phyloP scores from a whole-genome alignment of 2,888 invertebrate species.

The Epistrophella euchroma region DNA sequence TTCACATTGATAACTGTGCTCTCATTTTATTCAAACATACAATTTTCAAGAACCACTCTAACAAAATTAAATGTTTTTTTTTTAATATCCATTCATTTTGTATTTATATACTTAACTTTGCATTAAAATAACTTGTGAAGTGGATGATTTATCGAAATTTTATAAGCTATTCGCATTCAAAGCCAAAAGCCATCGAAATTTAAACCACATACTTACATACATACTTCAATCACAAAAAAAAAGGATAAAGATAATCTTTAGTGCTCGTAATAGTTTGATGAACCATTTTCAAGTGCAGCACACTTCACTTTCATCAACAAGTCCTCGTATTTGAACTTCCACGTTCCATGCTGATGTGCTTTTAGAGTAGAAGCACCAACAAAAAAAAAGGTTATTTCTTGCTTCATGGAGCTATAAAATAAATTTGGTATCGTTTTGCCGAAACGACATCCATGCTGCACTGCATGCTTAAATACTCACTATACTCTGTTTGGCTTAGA shows the following conservation, averaged over 20 bases:
- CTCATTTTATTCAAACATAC: neutral
- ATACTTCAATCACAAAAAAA: neutral
- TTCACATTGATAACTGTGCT: neutral
- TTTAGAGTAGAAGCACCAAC: neutral
- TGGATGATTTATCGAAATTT: neutral
- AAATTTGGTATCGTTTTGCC: constrained; percentile 1
- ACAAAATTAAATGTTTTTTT: neutral
- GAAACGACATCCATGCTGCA: constrained; percentile 2
- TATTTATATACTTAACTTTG: neutral
- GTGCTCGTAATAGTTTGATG: constrained; percentile 43
- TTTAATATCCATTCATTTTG: neutral
- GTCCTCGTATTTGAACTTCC: neutral
- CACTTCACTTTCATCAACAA: neutral
- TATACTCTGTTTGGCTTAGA: neutral
- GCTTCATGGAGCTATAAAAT: constrained; percentile 14
- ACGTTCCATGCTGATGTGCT: neutral
- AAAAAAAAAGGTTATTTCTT: neutral
- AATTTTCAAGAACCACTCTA: neutral
- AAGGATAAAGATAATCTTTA: constrained; percentile 13
- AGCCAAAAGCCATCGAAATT: neutral
- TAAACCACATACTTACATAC: neutral
- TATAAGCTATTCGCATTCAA: constrained; percentile 9
- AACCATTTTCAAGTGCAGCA: constrained; percentile 28
- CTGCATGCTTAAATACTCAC: neutral
- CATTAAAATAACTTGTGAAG: neutral